phyloP scores from a whole-genome alignment of 2,888 invertebrate genomes.

The Andrena marginata region DNA sequence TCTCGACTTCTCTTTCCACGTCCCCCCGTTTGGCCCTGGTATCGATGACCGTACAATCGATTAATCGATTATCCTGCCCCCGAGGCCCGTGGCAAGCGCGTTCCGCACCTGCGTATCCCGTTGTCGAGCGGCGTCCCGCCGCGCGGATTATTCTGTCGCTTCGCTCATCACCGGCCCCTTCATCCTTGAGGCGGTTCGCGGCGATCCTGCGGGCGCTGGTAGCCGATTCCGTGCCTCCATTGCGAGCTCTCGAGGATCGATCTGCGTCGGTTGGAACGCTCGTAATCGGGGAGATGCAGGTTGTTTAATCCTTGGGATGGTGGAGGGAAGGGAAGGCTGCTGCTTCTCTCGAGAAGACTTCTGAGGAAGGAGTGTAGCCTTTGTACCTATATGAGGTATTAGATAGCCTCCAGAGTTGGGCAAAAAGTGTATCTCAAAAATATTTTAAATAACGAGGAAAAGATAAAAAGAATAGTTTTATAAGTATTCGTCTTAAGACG shows the following conservation, averaged over 20 bases:
- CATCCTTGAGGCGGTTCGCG: conserved; percentile 66
- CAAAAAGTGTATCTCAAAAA: too few species aligned
- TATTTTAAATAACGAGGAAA: too few species aligned
- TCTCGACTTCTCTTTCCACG: conserved; percentile 35
- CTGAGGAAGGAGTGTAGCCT: too few species aligned
- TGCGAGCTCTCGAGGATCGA: not conserved
- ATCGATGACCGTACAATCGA: conserved; percentile 74
- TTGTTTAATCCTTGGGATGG: not conserved
- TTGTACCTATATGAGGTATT: too few species aligned
- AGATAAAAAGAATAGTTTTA: too few species aligned
- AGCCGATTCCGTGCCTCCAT: not conserved
- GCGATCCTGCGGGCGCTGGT: conserved; percentile 10
- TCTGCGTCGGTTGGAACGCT: not conserved
- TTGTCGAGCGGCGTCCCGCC: conserved; percentile 45
- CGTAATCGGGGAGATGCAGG: not conserved
- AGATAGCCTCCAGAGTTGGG: too few species aligned
- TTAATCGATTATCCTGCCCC: conserved; percentile 76
- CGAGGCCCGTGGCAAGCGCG: conserved; percentile 43
- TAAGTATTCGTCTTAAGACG: too few species aligned
- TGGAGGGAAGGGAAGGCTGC: too few species aligned
- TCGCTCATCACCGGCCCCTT: conserved; percentile 28
- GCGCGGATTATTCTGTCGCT: conserved; percentile 53
- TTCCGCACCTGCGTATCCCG: conserved; percentile 57
- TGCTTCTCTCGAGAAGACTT: too few species aligned
- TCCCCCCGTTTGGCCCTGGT: conserved; percentile 12